phyloP scores from a whole-genome alignment of 2,888 invertebrate species.

The Exephanes ischioxanthus region DNA sequence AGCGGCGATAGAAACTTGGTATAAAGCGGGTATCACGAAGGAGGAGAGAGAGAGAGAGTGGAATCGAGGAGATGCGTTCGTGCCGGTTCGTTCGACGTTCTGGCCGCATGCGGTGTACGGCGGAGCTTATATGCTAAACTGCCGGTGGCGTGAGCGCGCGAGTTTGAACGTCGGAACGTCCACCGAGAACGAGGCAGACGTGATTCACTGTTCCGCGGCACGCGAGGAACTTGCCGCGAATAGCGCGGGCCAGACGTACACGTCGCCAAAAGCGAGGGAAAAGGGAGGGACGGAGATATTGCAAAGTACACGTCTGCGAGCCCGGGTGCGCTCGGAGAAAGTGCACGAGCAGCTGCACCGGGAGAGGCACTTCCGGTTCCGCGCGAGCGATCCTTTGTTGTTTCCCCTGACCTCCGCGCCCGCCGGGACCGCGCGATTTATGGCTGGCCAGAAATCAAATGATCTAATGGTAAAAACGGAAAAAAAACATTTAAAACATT shows the following conservation, averaged over 20 bases:
- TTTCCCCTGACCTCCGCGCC: neutral
- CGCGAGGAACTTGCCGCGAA: conserved; percentile 63
- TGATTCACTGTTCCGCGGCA: conserved; percentile 68
- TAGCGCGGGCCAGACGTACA: conserved; percentile 38
- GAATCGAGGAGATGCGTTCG: conserved; percentile 47
- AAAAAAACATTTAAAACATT: neutral
- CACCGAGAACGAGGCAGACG: conserved; percentile 57
- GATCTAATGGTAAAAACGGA: too few relatives aligned
- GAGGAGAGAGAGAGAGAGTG: neutral
- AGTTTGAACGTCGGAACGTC: conserved; percentile 64
- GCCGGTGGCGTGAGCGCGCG: conserved; percentile 62
- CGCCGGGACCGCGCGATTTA: conserved; percentile 14
- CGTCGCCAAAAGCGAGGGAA: conserved; percentile 26
- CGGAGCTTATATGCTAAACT: conserved; percentile 47
- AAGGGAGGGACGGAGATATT: conserved; percentile 14
- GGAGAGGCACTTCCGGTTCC: conserved; percentile 51
- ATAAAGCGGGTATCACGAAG: conserved; percentile 13
- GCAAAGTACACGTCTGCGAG: conserved; percentile 4
- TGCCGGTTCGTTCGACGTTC: conserved; percentile 46
- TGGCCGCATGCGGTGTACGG: neutral
- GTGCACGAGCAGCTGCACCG: conserved; percentile 32
- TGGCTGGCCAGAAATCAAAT: neutral
- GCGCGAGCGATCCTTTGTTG: conserved; percentile 44
- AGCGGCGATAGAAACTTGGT: conserved; percentile 45
- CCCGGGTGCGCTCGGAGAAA: conserved; percentile 35